Percentiles rank a stretch among this genome's conserved stretches.
These are phyloP conservation scores for Protodeltote pygarga DNA, from an alignment of 2,888 invertebrate species.

Conservation along the genomic window DNA sequence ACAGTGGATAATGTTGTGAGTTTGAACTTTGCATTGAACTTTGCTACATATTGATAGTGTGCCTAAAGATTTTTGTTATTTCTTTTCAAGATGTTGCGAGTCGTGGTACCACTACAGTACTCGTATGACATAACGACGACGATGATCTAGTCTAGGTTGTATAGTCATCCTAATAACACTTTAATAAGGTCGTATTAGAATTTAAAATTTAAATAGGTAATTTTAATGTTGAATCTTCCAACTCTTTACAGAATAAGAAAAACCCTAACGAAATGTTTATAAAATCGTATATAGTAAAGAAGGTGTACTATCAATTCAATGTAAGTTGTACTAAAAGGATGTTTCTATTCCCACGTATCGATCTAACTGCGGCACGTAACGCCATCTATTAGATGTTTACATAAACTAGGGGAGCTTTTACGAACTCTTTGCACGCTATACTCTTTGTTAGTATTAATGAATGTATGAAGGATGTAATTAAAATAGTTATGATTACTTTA, in stretches of 20 bases:
- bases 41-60: too few species aligned
- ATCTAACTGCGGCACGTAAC: constrained; percentile 43
- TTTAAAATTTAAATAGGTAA: not conserved
- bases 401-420: constrained; percentile 36
- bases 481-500: constrained; percentile 28
- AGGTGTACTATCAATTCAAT: constrained; percentile 9
- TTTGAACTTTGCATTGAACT: too few species aligned
- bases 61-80: too few species aligned
- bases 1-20: too few species aligned
- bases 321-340: constrained; percentile 1
- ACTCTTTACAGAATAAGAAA: not conserved
- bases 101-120: too few species aligned
- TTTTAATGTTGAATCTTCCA: not conserved
- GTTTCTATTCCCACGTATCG: constrained; percentile 37
- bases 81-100: too few species aligned
- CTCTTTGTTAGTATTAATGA: constrained; percentile 28
- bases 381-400: constrained; percentile 56
- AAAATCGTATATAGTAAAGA: constrained; percentile 7
- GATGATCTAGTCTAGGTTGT: too few species aligned
- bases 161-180: too few species aligned
- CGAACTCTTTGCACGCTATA: constrained; percentile 35
- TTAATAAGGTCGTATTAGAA: too few species aligned
- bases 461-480: constrained; percentile 18
- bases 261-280: not conserved
- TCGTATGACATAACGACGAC: too few species aligned